Evolutionary conservation across 2,797 vertebrate species (phyloP), one percentile per base, ranked within the genome.

Genomic region (Sebastes goodei): DNA sequence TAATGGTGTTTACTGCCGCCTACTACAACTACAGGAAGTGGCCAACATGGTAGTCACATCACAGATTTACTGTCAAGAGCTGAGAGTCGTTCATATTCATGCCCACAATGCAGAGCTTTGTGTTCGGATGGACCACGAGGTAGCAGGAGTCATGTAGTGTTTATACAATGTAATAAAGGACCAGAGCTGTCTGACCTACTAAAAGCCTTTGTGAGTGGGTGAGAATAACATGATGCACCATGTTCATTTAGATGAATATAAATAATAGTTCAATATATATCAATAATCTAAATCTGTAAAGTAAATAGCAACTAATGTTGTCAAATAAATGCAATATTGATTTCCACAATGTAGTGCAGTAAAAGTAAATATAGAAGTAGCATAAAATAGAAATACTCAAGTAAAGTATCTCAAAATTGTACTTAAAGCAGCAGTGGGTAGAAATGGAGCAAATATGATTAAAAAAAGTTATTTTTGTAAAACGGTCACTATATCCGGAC

Each of bases 131-230:
- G 20, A 72, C 76, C 86, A 78, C 71, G n/a, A 27, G 81, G 66
- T 30, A 84, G 89, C 79, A 66, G 76, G 29, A 86, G 49, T 33
- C 73, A 1, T 23, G 71, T 30, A 8, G 46, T 52, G 68, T 64
- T 70, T 71, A 15, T 30, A 60, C 15, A 55, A 21, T 14, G 35
- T 7, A 46, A 27, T 23, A 6, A 66, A 11, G 10, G 27, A 15
- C 20, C 65, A 33, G 49, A 32, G 61, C 63, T 25, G 52, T 10
- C 14, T 64, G 49, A 80, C 61, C 67, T 27, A 20, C n/a, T 5
- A 30, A 32, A 53, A 17, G 30, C 4, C 64, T 29, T 27, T 52
- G 57, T 61, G 33, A 68, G 60, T 25, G 46, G 35, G 6, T 25
- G 29, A 66, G 25, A 64, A 8, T 32, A 25, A 64, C 68, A 49